These are phyloP conservation scores for Neostethus bicornis DNA, from an alignment of 2,797 vertebrate genomes.

Conservation along the genomic window DNA sequence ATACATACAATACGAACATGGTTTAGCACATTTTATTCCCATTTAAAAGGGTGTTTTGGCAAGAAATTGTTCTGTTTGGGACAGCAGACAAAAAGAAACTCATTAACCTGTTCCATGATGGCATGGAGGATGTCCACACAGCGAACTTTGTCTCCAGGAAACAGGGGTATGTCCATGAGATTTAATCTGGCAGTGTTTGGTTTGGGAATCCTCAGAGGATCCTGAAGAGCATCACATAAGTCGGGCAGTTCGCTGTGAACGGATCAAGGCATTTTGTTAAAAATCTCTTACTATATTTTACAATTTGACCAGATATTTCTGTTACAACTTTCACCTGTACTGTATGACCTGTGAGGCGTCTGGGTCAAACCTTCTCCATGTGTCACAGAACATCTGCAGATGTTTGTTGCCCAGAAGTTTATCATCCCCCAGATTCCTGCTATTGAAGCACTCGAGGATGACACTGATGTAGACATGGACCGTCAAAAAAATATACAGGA, in stretches of 20 bases:
- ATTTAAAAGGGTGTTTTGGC: too few relatives aligned
- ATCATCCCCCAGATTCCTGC: neutral
- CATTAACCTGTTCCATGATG: slow-evolving; percentile 83
- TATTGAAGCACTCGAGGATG: slow-evolving; percentile 88
- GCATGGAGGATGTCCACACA: slow-evolving; percentile 89
- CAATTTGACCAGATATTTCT: too few relatives aligned
- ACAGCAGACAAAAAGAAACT: too few relatives aligned
- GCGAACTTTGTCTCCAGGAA: slow-evolving; percentile 89
- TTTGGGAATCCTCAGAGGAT: slow-evolving; percentile 88
- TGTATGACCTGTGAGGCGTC: slow-evolving; percentile 85
- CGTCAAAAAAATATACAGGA: slow-evolving; percentile 87
- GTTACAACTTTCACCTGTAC: slow-evolving; percentile 66
- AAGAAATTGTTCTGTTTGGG: too few relatives aligned
- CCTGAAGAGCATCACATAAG: slow-evolving; percentile 88
- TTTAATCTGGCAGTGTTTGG: slow-evolving; percentile 87
- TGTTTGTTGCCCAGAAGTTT: slow-evolving; percentile 85
- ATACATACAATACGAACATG: too few relatives aligned
- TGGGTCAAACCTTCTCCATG: slow-evolving; percentile 92
- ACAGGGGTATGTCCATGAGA: slow-evolving; percentile 89
- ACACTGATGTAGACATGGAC: slow-evolving; percentile 92
- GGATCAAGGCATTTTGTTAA: too few relatives aligned
- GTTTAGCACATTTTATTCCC: too few relatives aligned
- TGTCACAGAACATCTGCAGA: slow-evolving; percentile 93
- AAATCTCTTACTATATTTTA: too few relatives aligned
- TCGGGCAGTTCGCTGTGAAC: slow-evolving; percentile 84